Percentiles rank a stretch among this genome's conserved stretches.
These are phyloP conservation scores for Adela reaumurella DNA, from an alignment of 2,888 invertebrate species.

Conservation along the genomic window DNA sequence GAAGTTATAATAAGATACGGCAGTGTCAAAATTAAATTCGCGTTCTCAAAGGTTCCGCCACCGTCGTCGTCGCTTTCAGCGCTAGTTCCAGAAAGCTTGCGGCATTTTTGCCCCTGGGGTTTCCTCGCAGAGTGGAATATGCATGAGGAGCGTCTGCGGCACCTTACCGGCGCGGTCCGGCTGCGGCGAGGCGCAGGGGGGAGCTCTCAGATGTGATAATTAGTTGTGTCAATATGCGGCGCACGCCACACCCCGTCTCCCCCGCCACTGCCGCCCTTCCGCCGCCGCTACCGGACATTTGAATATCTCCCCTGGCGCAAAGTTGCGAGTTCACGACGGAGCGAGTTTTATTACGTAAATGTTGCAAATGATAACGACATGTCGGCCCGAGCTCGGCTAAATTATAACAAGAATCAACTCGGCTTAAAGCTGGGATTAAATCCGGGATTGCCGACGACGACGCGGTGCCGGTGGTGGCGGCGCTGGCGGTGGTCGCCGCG, in stretches of 20 bases:
- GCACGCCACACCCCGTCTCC: constrained; percentile 10
- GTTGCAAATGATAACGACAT: constrained; percentile 42
- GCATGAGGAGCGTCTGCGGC: neutral
- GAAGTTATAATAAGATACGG: neutral
- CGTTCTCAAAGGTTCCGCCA: neutral
- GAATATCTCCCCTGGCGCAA: constrained; percentile 30
- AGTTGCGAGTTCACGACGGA: constrained; percentile 24
- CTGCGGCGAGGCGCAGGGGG: neutral
- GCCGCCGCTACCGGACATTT: constrained; percentile 19
- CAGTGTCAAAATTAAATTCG: neutral
- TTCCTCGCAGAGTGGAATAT: neutral
- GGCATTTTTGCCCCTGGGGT: neutral
- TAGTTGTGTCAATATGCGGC: constrained; percentile 28
- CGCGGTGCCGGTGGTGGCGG: too few relatives aligned
- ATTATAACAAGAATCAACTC: constrained; percentile 18
- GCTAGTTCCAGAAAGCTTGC: neutral
- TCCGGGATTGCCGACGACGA: neutral
- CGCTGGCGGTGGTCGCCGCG: too few relatives aligned
- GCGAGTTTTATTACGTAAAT: constrained; percentile 35
- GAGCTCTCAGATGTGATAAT: constrained; percentile 19
- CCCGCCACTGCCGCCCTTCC: constrained; percentile 11
- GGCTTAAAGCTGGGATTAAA: neutral
- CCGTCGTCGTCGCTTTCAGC: too few relatives aligned
- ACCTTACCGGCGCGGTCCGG: neutral
- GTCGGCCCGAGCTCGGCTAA: constrained; percentile 25